These are phyloP conservation scores for Macrocentrus cingulum DNA, from an alignment of 1,140 invertebrate species.

Conservation along the genomic window DNA sequence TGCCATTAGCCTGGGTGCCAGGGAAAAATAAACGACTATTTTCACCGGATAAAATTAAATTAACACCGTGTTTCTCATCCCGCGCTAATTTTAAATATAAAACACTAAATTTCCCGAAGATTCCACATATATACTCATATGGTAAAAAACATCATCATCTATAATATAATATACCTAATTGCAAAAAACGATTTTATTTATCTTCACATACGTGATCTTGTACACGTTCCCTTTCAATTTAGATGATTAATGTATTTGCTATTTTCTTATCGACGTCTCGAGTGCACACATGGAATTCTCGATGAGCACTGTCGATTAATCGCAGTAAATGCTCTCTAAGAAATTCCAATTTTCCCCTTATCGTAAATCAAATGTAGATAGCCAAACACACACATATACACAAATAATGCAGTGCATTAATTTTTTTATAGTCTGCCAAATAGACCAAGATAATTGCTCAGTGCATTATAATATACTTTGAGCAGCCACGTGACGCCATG, in stretches of 20 bases:
- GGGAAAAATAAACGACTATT: slow-evolving; percentile 48
- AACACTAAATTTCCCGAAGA: background rate
- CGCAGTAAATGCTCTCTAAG: slow-evolving; percentile 1
- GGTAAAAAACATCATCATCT: no score
- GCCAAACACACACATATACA: background rate
- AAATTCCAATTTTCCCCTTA: slow-evolving; percentile 6
- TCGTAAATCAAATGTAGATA: background rate
- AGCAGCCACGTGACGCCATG: no score
- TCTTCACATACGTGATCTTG: background rate
- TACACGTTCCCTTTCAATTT: slow-evolving; percentile 1
- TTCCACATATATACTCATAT: no score
- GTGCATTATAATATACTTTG: no score
- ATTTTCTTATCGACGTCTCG: slow-evolving; percentile 4
- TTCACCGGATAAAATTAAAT: slow-evolving; percentile 46
- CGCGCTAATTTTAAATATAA: background rate
- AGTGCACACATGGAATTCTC: slow-evolving; percentile 5
- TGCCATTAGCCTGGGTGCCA: slow-evolving; percentile 51
- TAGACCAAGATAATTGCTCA: no score
- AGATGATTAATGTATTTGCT: slow-evolving; percentile 16
- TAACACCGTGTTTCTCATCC: slow-evolving; percentile 30
- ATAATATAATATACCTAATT: no score
- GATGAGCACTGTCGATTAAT: slow-evolving; percentile 13
- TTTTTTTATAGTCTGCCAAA: background rate
- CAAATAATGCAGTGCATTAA: background rate
- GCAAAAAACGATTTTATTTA: no score